Evolutionary conservation across 2,113 vertebrate species (phyloP).

Genomic region (Ornithorhynchus anatinus): DNA sequence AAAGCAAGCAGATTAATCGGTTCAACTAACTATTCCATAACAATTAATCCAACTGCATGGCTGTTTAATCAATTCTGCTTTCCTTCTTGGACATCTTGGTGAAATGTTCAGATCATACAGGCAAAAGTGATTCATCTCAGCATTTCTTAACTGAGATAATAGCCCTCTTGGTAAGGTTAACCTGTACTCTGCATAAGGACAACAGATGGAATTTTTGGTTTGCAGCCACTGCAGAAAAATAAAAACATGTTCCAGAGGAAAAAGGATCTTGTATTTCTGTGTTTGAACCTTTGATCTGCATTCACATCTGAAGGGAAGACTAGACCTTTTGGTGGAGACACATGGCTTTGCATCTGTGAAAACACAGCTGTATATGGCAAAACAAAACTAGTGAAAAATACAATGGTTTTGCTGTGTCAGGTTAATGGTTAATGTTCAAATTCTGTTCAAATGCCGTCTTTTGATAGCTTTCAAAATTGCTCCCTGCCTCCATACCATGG

Average conservation of each 20-base stretch:
- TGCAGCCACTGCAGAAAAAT: slow-evolving; percentile 79
- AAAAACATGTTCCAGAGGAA: slow-evolving; percentile 80
- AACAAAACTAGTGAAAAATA: slow-evolving; percentile 83
- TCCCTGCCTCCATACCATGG: slow-evolving; percentile 51
- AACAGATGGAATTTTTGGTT: slow-evolving; percentile 91
- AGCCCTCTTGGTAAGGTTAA: slow-evolving; percentile 69
- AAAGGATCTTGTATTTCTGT: slow-evolving; percentile 84
- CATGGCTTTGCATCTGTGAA: slow-evolving; percentile 96
- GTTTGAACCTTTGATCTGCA: slow-evolving; percentile 92
- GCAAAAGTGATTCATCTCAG: slow-evolving; percentile 34
- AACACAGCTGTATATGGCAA: slow-evolving; percentile 88
- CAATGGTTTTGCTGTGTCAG: slow-evolving; percentile 81
- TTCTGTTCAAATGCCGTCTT: slow-evolving; percentile 69
- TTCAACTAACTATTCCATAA: not conserved
- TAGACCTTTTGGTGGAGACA: slow-evolving; percentile 83
- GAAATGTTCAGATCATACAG: slow-evolving; percentile 10
- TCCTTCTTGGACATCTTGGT: slow-evolving; percentile 11
- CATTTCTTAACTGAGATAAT: slow-evolving; percentile 63
- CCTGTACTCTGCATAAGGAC: slow-evolving; percentile 83
- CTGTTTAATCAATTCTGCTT: not conserved
- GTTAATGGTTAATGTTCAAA: slow-evolving; percentile 52
- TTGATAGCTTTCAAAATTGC: slow-evolving; percentile 60
- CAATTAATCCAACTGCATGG: not conserved
- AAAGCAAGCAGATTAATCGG: not conserved
- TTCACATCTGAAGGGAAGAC: slow-evolving; percentile 84